Base-by-base conservation (phyloP, 2,888 invertebrate genomes). In the Rhaphigaster nebulosa region DNA sequence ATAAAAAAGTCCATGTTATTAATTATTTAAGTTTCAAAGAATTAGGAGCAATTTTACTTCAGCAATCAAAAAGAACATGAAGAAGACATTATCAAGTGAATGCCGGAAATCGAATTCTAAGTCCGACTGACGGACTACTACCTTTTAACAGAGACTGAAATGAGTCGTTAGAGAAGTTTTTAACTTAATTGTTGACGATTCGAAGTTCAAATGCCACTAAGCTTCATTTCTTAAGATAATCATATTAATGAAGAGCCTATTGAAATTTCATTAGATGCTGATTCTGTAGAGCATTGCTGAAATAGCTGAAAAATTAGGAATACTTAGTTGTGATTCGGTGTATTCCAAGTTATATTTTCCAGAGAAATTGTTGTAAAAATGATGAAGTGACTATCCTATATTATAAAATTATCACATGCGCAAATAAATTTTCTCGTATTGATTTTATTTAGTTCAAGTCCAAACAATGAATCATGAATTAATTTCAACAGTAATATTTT, bases 91-190 rank as follows among this genome's bases (percentile, higher is more conserved):
- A 45, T 10, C 45, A 45, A 45, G 45, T 6, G 45, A 45, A 45
- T 45, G 45, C 52, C 45, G 6, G 45, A 8, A n/a, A 45, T 8
- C 45, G 8, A 80, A 45, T 41, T 18, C 12, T 84, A 45, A 45
- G 13, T 13, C 23, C 13, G 6, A 6, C 84, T 15, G 84, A n/a
- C 15, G 45, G 45, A 45, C 84, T 8, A 76, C 76, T 29, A 84
- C 45, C 13, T 45, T 84, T 80, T 26, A 45, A 41, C 41, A 38
- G 41, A 80, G 20, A 23, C 80, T 41, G 41, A 41, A 80, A 80
- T 41, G 45, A 84, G 84, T 50, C 41, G 84, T 84, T 50, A 84
- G n/a, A 13, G 45, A 84, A 84, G 45, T 84, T 84, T 84, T 84
- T 84, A 45, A 45, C n/a, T 84, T 84, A 45, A 84, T 84, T 45